Evolutionary conservation across 1,140 invertebrate species (phyloP).

Genomic region (Drosophila ogumai): DNA sequence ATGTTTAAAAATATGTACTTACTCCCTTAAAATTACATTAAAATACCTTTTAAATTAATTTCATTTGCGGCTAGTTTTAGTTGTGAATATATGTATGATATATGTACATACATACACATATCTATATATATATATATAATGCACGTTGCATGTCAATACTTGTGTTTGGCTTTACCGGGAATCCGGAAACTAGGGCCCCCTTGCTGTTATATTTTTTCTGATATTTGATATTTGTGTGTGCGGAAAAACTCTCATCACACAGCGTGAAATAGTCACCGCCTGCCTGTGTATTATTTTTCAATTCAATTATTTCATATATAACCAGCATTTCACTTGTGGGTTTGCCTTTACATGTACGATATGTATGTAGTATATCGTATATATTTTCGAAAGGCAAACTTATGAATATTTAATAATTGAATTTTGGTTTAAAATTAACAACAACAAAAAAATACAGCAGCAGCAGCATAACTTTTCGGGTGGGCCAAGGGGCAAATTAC

Average conservation of each 20-base stretch:
- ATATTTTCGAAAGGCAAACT: conserved; percentile 5
- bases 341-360: no score
- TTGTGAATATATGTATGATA: background rate
- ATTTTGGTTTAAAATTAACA: conserved; percentile 5
- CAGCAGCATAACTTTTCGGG: conserved; percentile 17
- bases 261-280: background rate
- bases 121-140: no score
- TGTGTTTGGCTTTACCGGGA: background rate
- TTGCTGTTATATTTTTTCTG: background rate
- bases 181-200: background rate
- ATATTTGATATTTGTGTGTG: conserved; percentile 2
- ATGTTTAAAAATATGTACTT: background rate
- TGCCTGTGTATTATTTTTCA: conserved; percentile 8
- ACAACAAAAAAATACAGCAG: background rate
- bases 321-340: background rate
- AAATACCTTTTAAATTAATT: background rate
- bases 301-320: conserved; percentile 7
- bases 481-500: conserved; percentile 2
- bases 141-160: background rate
- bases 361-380: no score
- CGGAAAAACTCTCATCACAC: background rate
- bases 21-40: background rate
- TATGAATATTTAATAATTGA: conserved; percentile 29
- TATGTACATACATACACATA: no score
- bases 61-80: background rate